Evolutionary conservation across 2,113 vertebrate species (phyloP), one percentile per base, ranked within the genome.

Genomic region (Pangasianodon hypophthalmus): DNA sequence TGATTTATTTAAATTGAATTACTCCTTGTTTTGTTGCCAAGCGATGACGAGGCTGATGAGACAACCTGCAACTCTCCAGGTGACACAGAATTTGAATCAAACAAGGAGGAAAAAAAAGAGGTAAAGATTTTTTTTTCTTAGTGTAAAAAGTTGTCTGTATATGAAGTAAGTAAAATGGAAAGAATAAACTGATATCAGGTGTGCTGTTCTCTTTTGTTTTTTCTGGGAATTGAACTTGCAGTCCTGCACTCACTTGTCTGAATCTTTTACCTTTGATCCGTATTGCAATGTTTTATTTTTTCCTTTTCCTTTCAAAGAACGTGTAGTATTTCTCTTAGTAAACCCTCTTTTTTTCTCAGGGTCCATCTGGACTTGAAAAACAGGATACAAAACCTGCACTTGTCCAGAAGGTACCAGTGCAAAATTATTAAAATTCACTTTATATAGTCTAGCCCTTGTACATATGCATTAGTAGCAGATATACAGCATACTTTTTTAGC

Each of bases 61-160:
- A 91, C 96, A 75, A 96, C 95, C 89, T 95, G 94, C 90, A 96
- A 88, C 91, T 95, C 96, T 81, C 93, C 96, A 46, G 94, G 96
- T 84, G 97, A 97, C 92, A 90, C 96, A 10, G 98, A 98, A 92
- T 90, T 96, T 44, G 97, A 97, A 69, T 94, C 95, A 86, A 97
- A 94, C 90, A 98, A 98, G 93, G 97, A 98, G 21, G 97, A 96
- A 91, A 98, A 97, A 94, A 98, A 98, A 94, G 98, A 99, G 97
- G 98, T 98, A 84, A 14, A 26, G 37, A 14, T 83, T 8, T 44
- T 81, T 73, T 52, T 46, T 24, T 32, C 26, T 52, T 37, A 26
- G 4, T 54, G 46, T 71, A 54, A 54, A 52, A 50, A 56, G 19
- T 84, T 54, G 29, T 86, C 19, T 73, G 44, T 6, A n/a, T 86